These are phyloP conservation scores for Phainopepla nitens DNA, from an alignment of 2,113 vertebrate genomes.

Conservation along the genomic window DNA sequence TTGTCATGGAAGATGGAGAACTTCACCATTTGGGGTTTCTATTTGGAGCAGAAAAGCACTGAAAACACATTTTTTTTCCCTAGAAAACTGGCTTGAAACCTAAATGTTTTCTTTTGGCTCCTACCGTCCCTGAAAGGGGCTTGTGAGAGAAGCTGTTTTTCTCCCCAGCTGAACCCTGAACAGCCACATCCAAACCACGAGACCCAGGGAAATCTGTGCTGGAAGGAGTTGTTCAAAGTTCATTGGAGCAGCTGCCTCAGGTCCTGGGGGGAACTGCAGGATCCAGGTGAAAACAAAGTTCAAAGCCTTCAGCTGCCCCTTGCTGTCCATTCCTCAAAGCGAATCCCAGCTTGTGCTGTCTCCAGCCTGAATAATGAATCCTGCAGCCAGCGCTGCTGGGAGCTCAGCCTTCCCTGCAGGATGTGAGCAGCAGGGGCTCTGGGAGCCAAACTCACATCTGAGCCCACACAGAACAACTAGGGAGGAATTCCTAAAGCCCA, in stretches of 20 bases:
- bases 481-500: not conserved
- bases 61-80: not conserved
- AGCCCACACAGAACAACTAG: accelerated
- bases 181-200: not conserved
- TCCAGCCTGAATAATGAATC: not conserved
- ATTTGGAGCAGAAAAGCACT: not conserved
- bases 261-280: not conserved
- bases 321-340: not conserved
- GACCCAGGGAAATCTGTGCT: not conserved
- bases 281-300: not conserved
- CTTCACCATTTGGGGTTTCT: not conserved
- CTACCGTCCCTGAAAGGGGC: not conserved
- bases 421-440: not conserved
- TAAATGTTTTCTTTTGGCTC: not conserved
- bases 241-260: not conserved
- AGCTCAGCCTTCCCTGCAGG: not conserved
- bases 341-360: not conserved
- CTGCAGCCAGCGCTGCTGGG: not conserved
- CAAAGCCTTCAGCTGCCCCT: not conserved
- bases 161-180: not conserved
- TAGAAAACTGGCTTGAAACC: not conserved
- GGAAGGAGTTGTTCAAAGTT: not conserved
- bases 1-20: not conserved
- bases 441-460: not conserved
- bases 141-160: not conserved